Evolutionary conservation across 2,113 vertebrate genomes (phyloP), one percentile per base, ranked within the genome.

Genomic region (Hippopotamus amphibius): DNA sequence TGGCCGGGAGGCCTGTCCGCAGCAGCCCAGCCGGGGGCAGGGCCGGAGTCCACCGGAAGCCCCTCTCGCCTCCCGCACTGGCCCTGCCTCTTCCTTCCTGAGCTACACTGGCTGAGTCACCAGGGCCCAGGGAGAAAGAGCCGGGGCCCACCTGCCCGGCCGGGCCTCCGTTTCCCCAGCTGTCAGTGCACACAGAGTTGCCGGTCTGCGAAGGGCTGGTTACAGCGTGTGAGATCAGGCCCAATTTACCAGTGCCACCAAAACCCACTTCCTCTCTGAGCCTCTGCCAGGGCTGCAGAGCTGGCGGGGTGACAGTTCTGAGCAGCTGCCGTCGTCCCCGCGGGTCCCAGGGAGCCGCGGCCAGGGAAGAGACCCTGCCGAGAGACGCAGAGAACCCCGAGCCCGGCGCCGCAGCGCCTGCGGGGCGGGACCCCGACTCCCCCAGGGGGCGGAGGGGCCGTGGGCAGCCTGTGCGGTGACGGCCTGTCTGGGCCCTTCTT

Each of bases 101-200:
- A 53, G 68, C 33, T 22, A 10, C 37, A 16, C 43, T 28, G 55
- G 22, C 33, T 30, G 57, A 9, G 33, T n/a, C 17, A 11, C 37
- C 46, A 12, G 15, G 0, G 14, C 46, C 3, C 24, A 6, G 53
- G 24, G 90, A 55, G 81, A n/a, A 12, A n/a, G 13, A 22, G 55
- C 33, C 17, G 0, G 22, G 43, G 8, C 46, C 11, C 2, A 5
- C 2, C 17, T 4, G 26, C 46, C 81, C 8, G 0, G 0, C 5
- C 1, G 6, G 46, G 69, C 10, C n/a, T 92, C 69, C 5, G 26
- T 43, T 8, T 26, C 53, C 30, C 76, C 63, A 12, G 1, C n/a
- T 68, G 76, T 15, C 21, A 30, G 1, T 55, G 13, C 7, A 33
- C 26, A 57, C 1, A 2, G 33, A 5, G 28, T 0, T 24, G 24